Base-by-base conservation (phyloP, 2,113 vertebrate genomes). In the Guaruba guarouba region DNA sequence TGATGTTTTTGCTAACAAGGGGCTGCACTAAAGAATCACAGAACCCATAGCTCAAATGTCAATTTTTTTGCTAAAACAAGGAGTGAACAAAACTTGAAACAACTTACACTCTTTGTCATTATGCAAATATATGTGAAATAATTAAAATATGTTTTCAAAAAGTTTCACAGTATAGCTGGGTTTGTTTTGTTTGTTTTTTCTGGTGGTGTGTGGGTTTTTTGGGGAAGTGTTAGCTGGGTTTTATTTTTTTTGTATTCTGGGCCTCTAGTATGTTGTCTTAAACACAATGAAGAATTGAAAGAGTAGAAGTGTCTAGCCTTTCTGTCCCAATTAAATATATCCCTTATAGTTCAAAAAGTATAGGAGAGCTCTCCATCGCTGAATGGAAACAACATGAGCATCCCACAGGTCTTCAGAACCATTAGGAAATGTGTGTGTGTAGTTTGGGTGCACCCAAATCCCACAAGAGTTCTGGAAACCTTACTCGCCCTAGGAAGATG, bases 321-420 rank as follows among this genome's bases (percentile, higher is more conserved):
- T 84, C 57, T 64, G 18, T 67, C 29, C 54, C n/a, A 57, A 0
- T 77, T 66, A 62, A 23, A 73, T 51, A 48, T 3, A 79, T 8
- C 4, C 11, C 28, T n/a, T 2, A 0, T 18, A 44, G 4, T 10
- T 62, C 54, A 39, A 29, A 66, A 86, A 81, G 66, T 0, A 31
- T 17, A 46, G 33, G 20, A 28, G 13, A 43, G 7, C 15, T 44
- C 39, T 78, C 49, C 10, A 6, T 37, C 28, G 33, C 25, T 59
- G 44, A 75, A 33, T 11, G 43, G 43, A 80, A 75, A 66, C 1
- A 2, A 62, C 59, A 55, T 1, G 2, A 75, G 28, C 13, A 48
- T 13, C 23, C 33, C 41, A 46, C n/a, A 29, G 33, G 9, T 43
- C 62, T n/a, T 48, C 43, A 79, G 43, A 48, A 82, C 29, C 25